These are phyloP conservation scores for Seira ritae DNA, from an alignment of 2,888 invertebrate genomes.

Conservation along the genomic window DNA sequence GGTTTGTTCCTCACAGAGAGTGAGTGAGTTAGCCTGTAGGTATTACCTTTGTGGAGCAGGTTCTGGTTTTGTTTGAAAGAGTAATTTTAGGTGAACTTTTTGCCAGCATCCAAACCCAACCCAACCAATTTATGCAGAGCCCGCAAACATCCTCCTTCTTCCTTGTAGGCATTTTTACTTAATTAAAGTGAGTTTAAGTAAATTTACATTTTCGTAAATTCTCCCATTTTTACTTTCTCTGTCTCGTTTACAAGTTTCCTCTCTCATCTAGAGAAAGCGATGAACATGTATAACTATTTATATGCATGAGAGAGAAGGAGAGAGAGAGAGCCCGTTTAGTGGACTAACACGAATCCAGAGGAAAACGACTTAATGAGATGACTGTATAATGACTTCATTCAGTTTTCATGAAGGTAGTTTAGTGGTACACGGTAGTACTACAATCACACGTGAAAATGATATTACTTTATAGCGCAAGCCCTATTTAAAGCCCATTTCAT, in stretches of 20 bases:
- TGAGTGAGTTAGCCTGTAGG: neutral
- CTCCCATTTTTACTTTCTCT: constrained; percentile 15
- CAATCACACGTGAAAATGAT: constrained; percentile 47
- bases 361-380: neutral
- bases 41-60: neutral
- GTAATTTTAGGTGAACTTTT: neutral
- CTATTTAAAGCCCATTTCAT: neutral
- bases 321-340: neutral
- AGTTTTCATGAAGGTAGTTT: constrained; percentile 30
- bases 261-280: no score
- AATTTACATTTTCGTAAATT: constrained; percentile 43
- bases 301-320: neutral
- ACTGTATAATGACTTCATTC: neutral
- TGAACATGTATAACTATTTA: no score
- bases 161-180: constrained; percentile 54
- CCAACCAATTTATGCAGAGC: neutral
- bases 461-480: neutral
- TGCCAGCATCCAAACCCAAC: neutral
- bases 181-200: constrained; percentile 61
- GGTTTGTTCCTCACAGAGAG: neutral
- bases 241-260: no score
- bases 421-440: constrained; percentile 13
- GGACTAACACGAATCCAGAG: neutral
- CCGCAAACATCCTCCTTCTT: constrained; percentile 24
- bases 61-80: neutral